Evolutionary conservation across 2,888 invertebrate species (phyloP).

Genomic region (Campopleginae sp.): DNA sequence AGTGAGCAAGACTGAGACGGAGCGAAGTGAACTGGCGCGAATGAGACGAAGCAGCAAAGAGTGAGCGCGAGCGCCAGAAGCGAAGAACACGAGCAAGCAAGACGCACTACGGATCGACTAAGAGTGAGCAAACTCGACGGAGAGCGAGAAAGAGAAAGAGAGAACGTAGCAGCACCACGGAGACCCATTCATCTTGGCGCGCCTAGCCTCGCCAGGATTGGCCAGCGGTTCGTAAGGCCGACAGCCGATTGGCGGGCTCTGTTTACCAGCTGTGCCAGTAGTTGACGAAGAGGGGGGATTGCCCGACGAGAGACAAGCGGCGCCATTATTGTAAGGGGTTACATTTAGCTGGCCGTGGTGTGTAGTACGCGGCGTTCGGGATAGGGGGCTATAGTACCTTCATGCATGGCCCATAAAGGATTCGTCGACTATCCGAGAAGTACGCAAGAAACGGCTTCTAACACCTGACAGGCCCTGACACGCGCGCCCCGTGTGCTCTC

Average conservation of each 20-base stretch:
- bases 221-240: conserved; percentile 80
- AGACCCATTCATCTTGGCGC: conserved; percentile 84
- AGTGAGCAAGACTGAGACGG: conserved; percentile 81
- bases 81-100: conserved; percentile 64
- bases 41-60: conserved; percentile 64
- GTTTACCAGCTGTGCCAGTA: conserved; percentile 86
- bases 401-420: conserved; percentile 94
- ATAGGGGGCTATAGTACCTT: conserved; percentile 93
- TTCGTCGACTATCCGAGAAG: conserved; percentile 90
- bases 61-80: conserved; percentile 65
- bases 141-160: conserved; percentile 55
- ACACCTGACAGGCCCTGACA: conserved; percentile 82
- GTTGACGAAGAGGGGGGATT: conserved; percentile 79
- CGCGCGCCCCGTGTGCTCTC: conserved; percentile 76
- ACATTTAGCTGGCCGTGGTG: conserved; percentile 85
- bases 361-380: conserved; percentile 88
- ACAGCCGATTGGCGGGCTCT: conserved; percentile 81
- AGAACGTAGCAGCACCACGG: conserved; percentile 67
- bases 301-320: conserved; percentile 84
- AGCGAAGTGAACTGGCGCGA: conserved; percentile 72
- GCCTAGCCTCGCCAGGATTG: conserved; percentile 82
- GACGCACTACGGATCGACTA: conserved; percentile 69
- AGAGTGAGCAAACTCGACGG: conserved; percentile 78
- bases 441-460: conserved; percentile 85
- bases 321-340: conserved; percentile 85